phyloP scores from a whole-genome alignment of 2,888 invertebrate genomes.

The Phengaris arion region DNA sequence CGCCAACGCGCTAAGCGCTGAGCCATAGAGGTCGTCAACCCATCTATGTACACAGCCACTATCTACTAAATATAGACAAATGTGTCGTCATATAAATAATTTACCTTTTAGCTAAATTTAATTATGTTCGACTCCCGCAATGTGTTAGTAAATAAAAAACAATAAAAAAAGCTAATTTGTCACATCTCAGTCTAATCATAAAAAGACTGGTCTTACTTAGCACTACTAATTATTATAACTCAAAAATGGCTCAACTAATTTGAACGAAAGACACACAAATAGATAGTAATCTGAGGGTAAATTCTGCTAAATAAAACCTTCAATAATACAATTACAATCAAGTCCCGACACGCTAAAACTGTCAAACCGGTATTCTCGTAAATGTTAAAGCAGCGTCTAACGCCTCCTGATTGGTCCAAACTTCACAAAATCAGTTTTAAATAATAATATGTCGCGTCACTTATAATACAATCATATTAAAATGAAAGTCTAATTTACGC shows the following conservation, averaged over 20 bases:
- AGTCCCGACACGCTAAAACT: no score
- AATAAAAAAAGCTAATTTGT: not conserved
- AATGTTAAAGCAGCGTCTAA: no score
- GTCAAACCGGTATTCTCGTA: no score
- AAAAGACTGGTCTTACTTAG: not conserved
- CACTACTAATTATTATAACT: not conserved
- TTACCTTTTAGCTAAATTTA: not conserved
- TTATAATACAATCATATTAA: no score
- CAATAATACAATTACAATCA: no score
- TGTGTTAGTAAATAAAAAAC: not conserved
- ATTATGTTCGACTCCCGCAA: slow-evolving; percentile 6
- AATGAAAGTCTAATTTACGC: no score
- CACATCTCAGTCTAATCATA: not conserved
- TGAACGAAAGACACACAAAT: not conserved
- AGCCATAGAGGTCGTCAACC: no score
- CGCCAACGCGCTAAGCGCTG: no score
- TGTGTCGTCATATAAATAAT: not conserved
- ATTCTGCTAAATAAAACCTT: no score
- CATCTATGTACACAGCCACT: not conserved
- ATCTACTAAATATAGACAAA: slow-evolving; percentile 6
- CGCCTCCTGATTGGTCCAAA: no score
- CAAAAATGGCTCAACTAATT: not conserved
- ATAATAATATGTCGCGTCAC: no score
- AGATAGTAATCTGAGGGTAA: not conserved
- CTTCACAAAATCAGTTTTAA: no score